A percentile compares a stretch with the other conserved stretches of the same genome.
Evolutionary conservation across 2,888 invertebrate species (phyloP).

Genomic region (Chouioia cunea): DNA sequence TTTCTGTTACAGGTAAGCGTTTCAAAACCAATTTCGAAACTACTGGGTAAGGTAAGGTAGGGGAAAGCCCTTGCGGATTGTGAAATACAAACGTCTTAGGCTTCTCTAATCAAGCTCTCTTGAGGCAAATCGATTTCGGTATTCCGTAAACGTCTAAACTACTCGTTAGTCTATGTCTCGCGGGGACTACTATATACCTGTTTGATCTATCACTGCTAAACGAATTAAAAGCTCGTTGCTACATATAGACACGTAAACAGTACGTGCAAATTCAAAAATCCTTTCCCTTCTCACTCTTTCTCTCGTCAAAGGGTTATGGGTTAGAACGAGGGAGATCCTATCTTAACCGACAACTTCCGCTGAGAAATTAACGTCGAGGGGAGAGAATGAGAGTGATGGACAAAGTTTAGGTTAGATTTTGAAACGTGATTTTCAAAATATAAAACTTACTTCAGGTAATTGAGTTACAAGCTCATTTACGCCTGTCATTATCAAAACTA

Average conservation of each 20-base stretch:
- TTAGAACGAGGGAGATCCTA: slow-evolving; percentile 65
- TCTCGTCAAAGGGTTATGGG: slow-evolving; percentile 59
- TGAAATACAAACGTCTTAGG: slow-evolving; percentile 32
- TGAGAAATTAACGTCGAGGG: slow-evolving; percentile 46
- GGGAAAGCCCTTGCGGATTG: background rate
- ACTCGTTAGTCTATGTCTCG: slow-evolving; percentile 30
- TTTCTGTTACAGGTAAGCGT: slow-evolving; percentile 8
- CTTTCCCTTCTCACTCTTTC: background rate
- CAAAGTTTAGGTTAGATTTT: too few species aligned
- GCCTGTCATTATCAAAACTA: too few species aligned
- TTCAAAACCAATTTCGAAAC: background rate
- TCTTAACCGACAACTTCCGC: slow-evolving; percentile 67
- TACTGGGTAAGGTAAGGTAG: background rate
- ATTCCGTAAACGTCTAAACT: slow-evolving; percentile 37
- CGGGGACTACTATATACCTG: too few species aligned
- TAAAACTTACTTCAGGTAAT: too few species aligned
- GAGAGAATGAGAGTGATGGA: slow-evolving; percentile 1
- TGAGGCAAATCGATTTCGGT: slow-evolving; percentile 27
- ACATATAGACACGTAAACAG: slow-evolving; percentile 34
- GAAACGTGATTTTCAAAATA: too few species aligned
- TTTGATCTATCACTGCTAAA: too few species aligned
- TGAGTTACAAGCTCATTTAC: too few species aligned
- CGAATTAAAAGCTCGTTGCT: background rate
- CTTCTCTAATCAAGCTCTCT: slow-evolving; percentile 24
- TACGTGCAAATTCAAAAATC: slow-evolving; percentile 6